Evolutionary conservation across 2,888 invertebrate genomes (phyloP).

Genomic region (Tachina grossa): DNA sequence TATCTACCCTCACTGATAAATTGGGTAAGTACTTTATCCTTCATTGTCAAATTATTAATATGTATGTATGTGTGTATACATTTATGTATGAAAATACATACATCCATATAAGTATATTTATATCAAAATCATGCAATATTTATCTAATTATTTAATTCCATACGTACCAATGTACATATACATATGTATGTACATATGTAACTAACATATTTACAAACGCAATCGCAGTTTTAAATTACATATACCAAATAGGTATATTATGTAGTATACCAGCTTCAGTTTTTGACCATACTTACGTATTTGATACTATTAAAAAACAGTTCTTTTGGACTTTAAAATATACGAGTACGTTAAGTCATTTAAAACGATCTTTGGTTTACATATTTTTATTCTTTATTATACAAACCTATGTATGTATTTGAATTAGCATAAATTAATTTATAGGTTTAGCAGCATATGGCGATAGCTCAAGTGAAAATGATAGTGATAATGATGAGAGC

Average conservation of each 20-base stretch:
- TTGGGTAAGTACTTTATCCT: constrained; percentile 90
- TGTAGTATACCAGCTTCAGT: background rate
- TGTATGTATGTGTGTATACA: background rate
- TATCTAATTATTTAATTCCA: background rate
- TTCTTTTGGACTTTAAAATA: background rate
- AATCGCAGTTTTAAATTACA: too few species aligned
- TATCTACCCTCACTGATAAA: constrained; percentile 94
- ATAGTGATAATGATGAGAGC: constrained; percentile 82
- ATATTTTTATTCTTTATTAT: background rate
- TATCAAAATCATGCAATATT: background rate
- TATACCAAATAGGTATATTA: too few species aligned
- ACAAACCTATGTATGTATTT: constrained; percentile 33
- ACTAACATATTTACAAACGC: background rate
- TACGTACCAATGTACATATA: background rate
- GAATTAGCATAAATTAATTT: constrained; percentile 81
- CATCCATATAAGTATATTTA: too few species aligned
- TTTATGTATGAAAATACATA: too few species aligned
- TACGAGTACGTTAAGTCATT: constrained; percentile 7
- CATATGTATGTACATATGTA: background rate
- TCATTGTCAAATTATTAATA: background rate
- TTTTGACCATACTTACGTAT: background rate
- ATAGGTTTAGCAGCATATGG: constrained; percentile 93
- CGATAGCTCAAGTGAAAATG: constrained; percentile 85
- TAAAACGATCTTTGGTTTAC: background rate
- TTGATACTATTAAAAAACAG: background rate